These are phyloP conservation scores for Leptopilina boulardi DNA, from an alignment of 1,140 invertebrate genomes.

Conservation along the genomic window DNA sequence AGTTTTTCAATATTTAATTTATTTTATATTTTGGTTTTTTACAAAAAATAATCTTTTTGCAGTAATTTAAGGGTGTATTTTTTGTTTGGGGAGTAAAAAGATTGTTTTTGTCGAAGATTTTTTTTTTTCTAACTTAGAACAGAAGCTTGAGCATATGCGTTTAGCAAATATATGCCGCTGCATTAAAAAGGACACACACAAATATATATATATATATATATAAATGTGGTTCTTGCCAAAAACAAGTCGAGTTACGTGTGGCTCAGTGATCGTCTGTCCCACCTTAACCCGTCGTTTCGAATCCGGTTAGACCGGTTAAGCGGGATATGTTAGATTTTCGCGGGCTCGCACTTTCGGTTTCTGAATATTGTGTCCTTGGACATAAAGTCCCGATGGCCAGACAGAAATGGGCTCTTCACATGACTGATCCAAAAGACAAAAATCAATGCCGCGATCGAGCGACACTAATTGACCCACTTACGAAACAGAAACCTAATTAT, in stretches of 20 bases:
- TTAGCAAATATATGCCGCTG: constrained; percentile 1
- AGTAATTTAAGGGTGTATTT: no score
- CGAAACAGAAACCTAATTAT: constrained; percentile 6
- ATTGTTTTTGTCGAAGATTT: no score
- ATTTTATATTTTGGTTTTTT: no score
- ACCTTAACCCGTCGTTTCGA: constrained; percentile 63
- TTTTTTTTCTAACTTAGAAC: not conserved
- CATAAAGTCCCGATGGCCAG: constrained; percentile 64
- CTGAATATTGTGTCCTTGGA: constrained; percentile 74
- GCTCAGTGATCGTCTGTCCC: constrained; percentile 65
- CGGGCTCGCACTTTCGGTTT: constrained; percentile 78
- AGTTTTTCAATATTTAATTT: no score
- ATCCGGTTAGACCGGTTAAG: constrained; percentile 77
- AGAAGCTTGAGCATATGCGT: not conserved
- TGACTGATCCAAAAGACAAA: constrained; percentile 31
- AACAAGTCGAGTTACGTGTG: constrained; percentile 71
- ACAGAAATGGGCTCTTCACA: constrained; percentile 55
- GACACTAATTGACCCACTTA: constrained; percentile 27
- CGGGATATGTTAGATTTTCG: constrained; percentile 76
- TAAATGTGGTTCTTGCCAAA: constrained; percentile 66
- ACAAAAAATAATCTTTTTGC: no score
- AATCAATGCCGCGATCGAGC: constrained; percentile 14
- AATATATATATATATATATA: no score
- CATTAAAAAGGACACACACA: no score
- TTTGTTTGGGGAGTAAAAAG: no score